Evolutionary conservation across 1,140 invertebrate species (phyloP), one percentile per base, ranked within the genome.

Genomic region (Adelges cooleyi): DNA sequence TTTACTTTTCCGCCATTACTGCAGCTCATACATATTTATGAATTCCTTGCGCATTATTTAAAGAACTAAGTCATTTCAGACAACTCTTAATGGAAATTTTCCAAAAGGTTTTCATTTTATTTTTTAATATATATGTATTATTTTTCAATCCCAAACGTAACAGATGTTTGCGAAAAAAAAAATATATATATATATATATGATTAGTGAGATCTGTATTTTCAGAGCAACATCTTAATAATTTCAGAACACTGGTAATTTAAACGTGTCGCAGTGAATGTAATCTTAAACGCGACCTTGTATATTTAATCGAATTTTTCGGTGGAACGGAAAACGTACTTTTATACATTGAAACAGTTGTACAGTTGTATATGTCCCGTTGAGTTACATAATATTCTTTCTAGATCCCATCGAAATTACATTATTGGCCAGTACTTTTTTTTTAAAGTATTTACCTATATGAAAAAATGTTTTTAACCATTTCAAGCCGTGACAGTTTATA

Each of bases 161-260:
- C 54, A 59, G 54, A 59, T 59, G 38, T 59, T 42, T 59, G 42
- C 44, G 54, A 59, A 59, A 29, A 40, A 54, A 54, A 54, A n/a
- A n/a, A n/a, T n/a, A n/a, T n/a, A n/a, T n/a, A n/a, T n/a, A n/a
- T 33, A 33, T 11, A 33, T 6, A 44, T 46, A 59, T 59, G 54
- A 59, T 59, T 59, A 38, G 54, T 59, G 54, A 27, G 54, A 11
- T 10, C 6, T 17, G 51, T 13, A 15, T 54, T 20, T 17, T n/a
- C 29, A 33, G 52, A 36, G 13, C 11, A 33, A 59, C 18, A 20
- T 59, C 36, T 25, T 44, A 59, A 59, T 44, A 59, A 42, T 59
- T 42, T 59, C 40, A 36, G 38, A 59, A 59, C 23, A 40, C 40
- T 59, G n/a, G 25, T 42, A 59, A 59, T 22, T 59, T 59, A 11